Conservation (phyloP, 2,888 invertebrate genomes). For the Cosmia trapezina region DNA sequence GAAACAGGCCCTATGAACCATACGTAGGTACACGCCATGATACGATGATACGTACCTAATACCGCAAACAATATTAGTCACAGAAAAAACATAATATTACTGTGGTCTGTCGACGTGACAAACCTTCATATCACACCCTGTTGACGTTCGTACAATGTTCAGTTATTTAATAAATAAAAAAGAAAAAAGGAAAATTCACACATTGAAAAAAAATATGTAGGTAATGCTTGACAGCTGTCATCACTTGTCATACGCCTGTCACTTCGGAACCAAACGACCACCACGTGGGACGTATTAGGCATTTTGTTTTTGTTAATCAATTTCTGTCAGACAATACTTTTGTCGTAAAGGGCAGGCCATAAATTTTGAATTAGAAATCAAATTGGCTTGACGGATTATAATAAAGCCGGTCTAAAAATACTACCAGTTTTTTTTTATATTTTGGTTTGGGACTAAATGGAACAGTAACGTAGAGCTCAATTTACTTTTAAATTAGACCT, state of each 20-base stretch:
- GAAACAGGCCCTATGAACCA: too few species aligned
- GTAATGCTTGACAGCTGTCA: constrained; percentile 41
- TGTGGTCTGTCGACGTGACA: background rate
- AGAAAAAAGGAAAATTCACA: constrained; percentile 13
- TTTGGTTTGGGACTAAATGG: background rate
- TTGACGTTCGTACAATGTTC: constrained; percentile 4
- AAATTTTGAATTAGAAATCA: constrained; percentile 15
- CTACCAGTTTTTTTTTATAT: constrained; percentile 3
- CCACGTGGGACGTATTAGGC: background rate
- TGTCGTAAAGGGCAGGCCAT: constrained; percentile 6
- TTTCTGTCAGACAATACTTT: constrained; percentile 10
- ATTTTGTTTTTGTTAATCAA: constrained; percentile 38
- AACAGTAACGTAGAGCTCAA: background rate
- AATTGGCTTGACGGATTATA: constrained; percentile 10
- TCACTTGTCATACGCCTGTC: constrained; percentile 31
- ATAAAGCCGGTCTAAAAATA: constrained; percentile 18
- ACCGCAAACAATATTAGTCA: constrained; percentile 38
- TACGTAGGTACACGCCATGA: constrained; percentile 1
- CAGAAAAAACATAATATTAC: background rate
- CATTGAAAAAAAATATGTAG: constrained; percentile 11
- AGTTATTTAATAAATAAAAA: constrained; percentile 9
- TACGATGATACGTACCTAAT: too few species aligned
- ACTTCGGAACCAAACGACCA: constrained; percentile 15
- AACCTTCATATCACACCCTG: constrained; percentile 13
- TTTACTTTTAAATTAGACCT: background rate